A percentile compares a stretch with the other conserved stretches of the same genome.
phyloP scores from a whole-genome alignment of 2,888 invertebrate genomes.

The Poecilus cupreus region DNA sequence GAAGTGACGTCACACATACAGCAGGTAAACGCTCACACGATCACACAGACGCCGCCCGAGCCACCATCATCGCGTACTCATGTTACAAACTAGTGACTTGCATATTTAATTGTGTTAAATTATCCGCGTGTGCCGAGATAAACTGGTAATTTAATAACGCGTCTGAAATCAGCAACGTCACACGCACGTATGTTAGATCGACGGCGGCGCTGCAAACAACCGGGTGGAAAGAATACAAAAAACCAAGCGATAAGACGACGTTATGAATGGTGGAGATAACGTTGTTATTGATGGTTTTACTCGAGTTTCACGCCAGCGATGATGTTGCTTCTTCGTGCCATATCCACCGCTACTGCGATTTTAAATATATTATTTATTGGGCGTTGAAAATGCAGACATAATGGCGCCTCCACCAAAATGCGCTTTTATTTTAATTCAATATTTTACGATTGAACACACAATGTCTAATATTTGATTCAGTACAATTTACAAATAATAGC shows the following conservation, averaged over 20 bases:
- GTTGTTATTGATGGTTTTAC: constrained; percentile 40
- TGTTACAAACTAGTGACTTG: constrained; percentile 67
- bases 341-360: background rate
- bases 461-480: too few relatives aligned
- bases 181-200: constrained; percentile 42
- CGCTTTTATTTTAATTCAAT: too few relatives aligned
- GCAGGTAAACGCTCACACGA: background rate
- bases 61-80: constrained; percentile 51
- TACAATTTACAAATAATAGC: too few relatives aligned
- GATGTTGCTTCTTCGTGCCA: background rate
- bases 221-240: constrained; percentile 31
- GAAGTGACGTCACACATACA: background rate
- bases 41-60: background rate
- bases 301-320: background rate
- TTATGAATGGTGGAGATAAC: constrained; percentile 32
- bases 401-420: constrained; percentile 26
- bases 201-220: background rate
- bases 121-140: constrained; percentile 67
- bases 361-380: background rate
- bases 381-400: background rate
- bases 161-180: constrained; percentile 66
- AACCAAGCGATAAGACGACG: constrained; percentile 31
- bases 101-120: constrained; percentile 69
- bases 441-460: too few relatives aligned
- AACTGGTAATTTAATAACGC: constrained; percentile 68